Percentiles rank a stretch among this genome's conserved stretches.
Conservation (phyloP, 2,888 invertebrate genomes). For the Eueremaeus valkanovi region DNA sequence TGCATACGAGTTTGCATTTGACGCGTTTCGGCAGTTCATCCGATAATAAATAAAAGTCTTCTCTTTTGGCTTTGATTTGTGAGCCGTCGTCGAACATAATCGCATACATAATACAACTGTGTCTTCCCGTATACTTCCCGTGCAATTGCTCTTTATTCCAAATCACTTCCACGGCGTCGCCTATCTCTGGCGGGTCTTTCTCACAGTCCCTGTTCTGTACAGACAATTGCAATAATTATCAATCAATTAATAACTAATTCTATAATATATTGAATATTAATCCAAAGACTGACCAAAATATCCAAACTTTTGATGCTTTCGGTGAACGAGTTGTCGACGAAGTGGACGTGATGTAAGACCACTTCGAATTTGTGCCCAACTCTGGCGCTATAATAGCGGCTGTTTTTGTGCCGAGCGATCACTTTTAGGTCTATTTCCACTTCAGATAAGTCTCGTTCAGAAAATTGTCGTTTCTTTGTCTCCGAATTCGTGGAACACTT, state of each 20-base stretch:
- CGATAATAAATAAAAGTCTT: conserved; percentile 58
- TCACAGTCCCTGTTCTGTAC: conserved; percentile 47
- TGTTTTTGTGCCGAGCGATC: conserved; percentile 62
- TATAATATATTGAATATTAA: no score
- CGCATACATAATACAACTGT: conserved; percentile 44
- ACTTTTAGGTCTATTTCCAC: conserved; percentile 55
- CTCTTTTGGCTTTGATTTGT: conserved; percentile 55
- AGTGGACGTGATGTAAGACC: conserved; percentile 61
- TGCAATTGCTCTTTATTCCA: conserved; percentile 57
- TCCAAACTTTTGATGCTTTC: conserved; percentile 59
- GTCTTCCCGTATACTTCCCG: conserved; percentile 50
- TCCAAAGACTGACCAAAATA: conserved; percentile 56
- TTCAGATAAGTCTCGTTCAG: conserved; percentile 46
- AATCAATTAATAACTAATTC: conserved; percentile 11
- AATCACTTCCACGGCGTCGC: conserved; percentile 57
- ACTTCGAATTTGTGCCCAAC: conserved; percentile 56
- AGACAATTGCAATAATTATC: neutral
- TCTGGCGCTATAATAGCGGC: conserved; percentile 60
- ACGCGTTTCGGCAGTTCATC: conserved; percentile 61
- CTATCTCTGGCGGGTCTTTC: conserved; percentile 53
- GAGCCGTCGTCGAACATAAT: conserved; percentile 55
- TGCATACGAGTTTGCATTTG: conserved; percentile 50
- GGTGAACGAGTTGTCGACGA: conserved; percentile 61
- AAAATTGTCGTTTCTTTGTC: neutral
- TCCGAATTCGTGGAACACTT: conserved; percentile 25